Evolutionary conservation across 1,140 invertebrate species (phyloP), one percentile per base, ranked within the genome.

Genomic region (Pteromalus puparum): DNA sequence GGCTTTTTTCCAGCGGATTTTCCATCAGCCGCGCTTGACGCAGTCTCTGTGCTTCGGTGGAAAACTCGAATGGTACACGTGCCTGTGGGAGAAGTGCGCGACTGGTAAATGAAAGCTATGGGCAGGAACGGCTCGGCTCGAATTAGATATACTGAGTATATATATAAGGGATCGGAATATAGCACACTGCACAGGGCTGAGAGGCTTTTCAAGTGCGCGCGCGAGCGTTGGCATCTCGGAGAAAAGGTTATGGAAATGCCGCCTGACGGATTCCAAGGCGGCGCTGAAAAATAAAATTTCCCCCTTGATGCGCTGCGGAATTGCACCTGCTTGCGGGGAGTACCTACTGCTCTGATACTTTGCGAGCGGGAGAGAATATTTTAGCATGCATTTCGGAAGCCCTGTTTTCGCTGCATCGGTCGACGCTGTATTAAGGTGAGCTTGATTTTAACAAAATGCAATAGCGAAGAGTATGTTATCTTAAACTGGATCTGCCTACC

Each of bases 211-310:
- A 34, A 78, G 53, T 77, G 28, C 46, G 48, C 10, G 38, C 48
- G 65, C n/a, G n/a, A n/a, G 42, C 70, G 15, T 82, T 68, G n/a
- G n/a, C n/a, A n/a, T 83, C 53, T n/a, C 21, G 53, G 18, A n/a
- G 73, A 24, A 48, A 83, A 67, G 46, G 72, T 83, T 83, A 70
- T 70, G 65, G 65, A 77, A 77, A 83, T 83, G 65, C 61, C 13
- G 65, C 24, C 42, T 67, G 73, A 83, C 77, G 30, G 61, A 77
- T 77, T 10, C 67, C 12, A 13, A 21, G 28, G 38, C 15, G n/a
- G 34, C 21, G 68, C 34, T 81, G 67, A 73, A 73, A 81, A 72
- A 73, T 81, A 73, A 81, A 81, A 81, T 81, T 81, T 61, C 53
- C 18, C 48, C 21, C 15, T 21, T 61, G 53, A 21, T 61, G 53